These are phyloP conservation scores for Atlantisia rogersi DNA, from an alignment of 2,113 vertebrate genomes.

Conservation along the genomic window DNA sequence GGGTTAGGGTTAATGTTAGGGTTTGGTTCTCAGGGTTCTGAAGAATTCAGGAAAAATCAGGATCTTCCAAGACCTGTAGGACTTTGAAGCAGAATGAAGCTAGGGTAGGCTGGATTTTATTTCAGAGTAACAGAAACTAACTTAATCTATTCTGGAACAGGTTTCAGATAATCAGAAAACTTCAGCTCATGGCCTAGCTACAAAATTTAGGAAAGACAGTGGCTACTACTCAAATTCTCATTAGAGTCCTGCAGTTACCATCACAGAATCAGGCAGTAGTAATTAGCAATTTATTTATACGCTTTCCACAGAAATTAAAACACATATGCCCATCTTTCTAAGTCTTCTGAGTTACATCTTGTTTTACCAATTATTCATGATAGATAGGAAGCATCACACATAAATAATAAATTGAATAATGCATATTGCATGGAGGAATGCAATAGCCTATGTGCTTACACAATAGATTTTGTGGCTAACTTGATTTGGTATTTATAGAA, in stretches of 20 bases:
- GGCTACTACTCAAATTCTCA: neutral
- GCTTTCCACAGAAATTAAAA: neutral
- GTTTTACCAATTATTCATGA: neutral
- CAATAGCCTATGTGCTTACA: neutral
- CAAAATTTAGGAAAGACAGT: neutral
- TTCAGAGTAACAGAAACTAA: neutral
- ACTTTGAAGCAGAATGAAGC: neutral
- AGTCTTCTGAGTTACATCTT: neutral
- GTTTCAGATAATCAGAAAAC: neutral
- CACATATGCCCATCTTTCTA: neutral
- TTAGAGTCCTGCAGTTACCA: neutral
- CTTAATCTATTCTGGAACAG: neutral
- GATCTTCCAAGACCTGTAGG: neutral
- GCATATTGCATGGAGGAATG: neutral
- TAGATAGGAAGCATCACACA: neutral
- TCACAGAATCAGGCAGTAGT: neutral
- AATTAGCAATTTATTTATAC: neutral
- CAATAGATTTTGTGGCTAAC: neutral
- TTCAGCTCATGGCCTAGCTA: neutral
- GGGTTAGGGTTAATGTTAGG: neutral
- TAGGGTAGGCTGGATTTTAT: neutral
- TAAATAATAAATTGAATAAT: constrained; percentile 25
- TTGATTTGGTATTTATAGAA: neutral
- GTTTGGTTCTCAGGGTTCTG: neutral
- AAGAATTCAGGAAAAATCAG: neutral